Conservation (phyloP, 2,888 invertebrate species). For the Parnassius orleans region DNA sequence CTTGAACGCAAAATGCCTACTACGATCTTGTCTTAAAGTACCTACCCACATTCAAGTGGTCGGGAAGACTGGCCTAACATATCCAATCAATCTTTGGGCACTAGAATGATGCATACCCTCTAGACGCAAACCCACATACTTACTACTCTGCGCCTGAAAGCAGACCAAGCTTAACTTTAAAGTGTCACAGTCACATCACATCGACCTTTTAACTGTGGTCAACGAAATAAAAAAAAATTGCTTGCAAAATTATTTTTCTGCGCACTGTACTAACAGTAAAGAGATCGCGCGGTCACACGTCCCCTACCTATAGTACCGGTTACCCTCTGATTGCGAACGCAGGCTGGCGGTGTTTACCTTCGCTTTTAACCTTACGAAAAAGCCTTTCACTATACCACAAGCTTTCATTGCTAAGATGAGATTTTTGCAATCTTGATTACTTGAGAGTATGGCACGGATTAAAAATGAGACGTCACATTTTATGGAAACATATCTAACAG, state of each 20-base stretch:
- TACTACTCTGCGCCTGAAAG: too few species aligned
- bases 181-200: too few species aligned
- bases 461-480: constrained; percentile 18
- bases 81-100: too few species aligned
- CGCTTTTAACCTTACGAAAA: constrained; percentile 31
- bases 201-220: too few species aligned
- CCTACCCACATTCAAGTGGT: too few species aligned
- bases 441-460: constrained; percentile 24
- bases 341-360: constrained; percentile 36
- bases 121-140: too few species aligned
- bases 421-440: constrained; percentile 27
- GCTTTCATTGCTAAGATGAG: constrained; percentile 24
- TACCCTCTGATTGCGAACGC: constrained; percentile 31
- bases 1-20: too few species aligned
- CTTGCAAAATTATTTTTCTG: constrained; percentile 7
- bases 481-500: neutral
- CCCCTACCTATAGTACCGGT: constrained; percentile 34
- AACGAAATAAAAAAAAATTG: neutral
- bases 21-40: too few species aligned
- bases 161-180: too few species aligned
- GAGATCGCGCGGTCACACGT: constrained; percentile 28
- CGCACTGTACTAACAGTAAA: constrained; percentile 12
- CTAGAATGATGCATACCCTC: too few species aligned
- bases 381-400: constrained; percentile 24
- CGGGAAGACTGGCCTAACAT: too few species aligned